Conservation (phyloP, 2,888 invertebrate genomes). For the Metellina segmentata region DNA sequence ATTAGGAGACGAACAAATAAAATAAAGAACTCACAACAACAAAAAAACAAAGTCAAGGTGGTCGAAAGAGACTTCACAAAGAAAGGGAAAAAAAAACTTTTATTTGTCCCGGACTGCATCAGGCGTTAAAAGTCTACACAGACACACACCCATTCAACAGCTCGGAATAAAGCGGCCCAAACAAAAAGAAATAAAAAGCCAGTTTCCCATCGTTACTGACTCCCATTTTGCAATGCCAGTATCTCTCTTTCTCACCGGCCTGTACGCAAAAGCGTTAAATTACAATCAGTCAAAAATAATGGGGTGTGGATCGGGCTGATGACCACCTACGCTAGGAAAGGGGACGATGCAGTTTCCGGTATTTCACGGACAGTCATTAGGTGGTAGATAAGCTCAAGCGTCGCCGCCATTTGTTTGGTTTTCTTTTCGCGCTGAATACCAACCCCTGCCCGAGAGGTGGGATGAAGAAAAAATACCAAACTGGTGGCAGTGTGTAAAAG, state of each 20-base stretch:
- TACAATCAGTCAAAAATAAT: constrained; percentile 69
- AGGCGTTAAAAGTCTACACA: background rate
- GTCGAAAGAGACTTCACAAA: background rate
- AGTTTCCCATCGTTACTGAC: constrained; percentile 15
- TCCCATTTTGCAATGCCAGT: constrained; percentile 25
- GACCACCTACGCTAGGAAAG: constrained; percentile 66
- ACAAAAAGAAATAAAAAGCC: background rate
- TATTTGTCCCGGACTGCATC: no score
- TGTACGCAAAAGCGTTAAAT: constrained; percentile 61
- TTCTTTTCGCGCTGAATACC: constrained; percentile 33
- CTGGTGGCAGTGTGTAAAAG: background rate
- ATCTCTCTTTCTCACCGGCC: constrained; percentile 14
- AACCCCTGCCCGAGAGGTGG: background rate
- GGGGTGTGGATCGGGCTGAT: constrained; percentile 57
- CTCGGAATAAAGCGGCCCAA: background rate
- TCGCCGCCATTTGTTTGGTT: constrained; percentile 30
- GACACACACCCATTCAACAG: background rate
- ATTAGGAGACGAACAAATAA: background rate
- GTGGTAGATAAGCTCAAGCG: background rate
- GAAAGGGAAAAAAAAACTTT: no score
- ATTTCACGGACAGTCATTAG: constrained; percentile 56
- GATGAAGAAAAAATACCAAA: background rate
- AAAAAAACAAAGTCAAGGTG: background rate
- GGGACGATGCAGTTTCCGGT: constrained; percentile 48
- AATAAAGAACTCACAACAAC: background rate